phyloP scores from a whole-genome alignment of 2,113 vertebrate species.

The Passer montanus region DNA sequence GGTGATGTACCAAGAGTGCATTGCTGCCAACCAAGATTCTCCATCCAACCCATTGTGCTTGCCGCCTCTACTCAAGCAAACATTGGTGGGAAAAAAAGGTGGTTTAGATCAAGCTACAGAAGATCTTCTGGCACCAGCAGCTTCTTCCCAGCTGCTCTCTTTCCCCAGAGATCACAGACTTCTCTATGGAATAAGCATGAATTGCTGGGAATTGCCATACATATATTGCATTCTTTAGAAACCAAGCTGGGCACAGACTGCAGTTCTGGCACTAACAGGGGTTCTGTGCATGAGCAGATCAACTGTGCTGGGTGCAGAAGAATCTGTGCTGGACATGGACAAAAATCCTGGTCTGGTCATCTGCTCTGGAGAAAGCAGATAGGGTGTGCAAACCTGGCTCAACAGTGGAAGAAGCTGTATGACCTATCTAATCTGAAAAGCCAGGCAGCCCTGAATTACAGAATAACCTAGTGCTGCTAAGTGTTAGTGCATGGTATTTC shows the following conservation, averaged over 20 bases:
- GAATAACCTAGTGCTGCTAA: slow-evolving; percentile 34
- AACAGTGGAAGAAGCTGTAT: neutral
- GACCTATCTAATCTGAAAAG: neutral
- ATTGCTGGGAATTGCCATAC: neutral
- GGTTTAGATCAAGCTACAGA: neutral
- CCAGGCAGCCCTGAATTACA: neutral
- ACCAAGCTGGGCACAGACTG: neutral
- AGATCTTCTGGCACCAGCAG: neutral
- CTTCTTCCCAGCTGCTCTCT: neutral
- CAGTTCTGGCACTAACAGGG: neutral
- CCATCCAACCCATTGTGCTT: neutral
- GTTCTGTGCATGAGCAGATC: neutral
- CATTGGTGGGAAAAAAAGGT: neutral
- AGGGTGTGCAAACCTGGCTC: neutral
- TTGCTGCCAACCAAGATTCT: neutral
- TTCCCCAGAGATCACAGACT: neutral
- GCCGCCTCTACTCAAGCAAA: neutral
- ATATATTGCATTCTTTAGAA: neutral
- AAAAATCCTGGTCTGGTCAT: neutral
- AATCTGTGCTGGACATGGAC: neutral
- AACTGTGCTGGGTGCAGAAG: neutral
- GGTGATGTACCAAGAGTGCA: neutral
- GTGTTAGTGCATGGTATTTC: neutral
- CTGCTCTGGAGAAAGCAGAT: neutral
- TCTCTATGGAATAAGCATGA: neutral